These are phyloP conservation scores for Papilio dardanus DNA, from an alignment of 1,140 invertebrate species.

Conservation along the genomic window DNA sequence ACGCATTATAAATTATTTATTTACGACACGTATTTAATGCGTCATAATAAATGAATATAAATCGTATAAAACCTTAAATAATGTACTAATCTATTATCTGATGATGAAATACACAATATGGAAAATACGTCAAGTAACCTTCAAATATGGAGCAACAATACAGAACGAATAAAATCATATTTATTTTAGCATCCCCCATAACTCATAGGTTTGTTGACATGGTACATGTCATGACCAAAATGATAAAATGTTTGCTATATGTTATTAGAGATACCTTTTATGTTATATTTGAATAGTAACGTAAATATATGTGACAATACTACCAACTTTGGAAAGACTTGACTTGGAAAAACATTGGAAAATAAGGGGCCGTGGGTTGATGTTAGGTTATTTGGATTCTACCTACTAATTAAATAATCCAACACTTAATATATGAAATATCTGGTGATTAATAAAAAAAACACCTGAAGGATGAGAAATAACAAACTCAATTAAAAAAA, in stretches of 20 bases:
- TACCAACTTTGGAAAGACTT: background rate
- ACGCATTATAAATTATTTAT: no score
- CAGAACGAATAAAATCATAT: background rate
- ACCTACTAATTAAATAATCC: background rate
- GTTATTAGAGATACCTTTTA: background rate
- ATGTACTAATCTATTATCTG: no score
- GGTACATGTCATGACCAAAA: background rate
- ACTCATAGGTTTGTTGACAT: no score
- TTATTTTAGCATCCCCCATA: background rate
- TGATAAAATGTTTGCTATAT: background rate
- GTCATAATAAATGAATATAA: no score
- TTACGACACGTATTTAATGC: no score
- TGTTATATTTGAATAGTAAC: background rate
- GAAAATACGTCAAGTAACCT: no score
- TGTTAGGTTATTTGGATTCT: background rate
- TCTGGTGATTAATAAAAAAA: no score
- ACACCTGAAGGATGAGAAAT: no score
- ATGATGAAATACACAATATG: no score
- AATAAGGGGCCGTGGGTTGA: background rate
- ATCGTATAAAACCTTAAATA: no score
- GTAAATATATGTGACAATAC: background rate
- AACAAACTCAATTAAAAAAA: no score
- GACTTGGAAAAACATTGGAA: background rate
- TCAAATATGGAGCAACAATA: background rate
- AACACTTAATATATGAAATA: background rate